Evolutionary conservation across 2,888 invertebrate species (phyloP).

Genomic region (Microplitis deprimator): DNA sequence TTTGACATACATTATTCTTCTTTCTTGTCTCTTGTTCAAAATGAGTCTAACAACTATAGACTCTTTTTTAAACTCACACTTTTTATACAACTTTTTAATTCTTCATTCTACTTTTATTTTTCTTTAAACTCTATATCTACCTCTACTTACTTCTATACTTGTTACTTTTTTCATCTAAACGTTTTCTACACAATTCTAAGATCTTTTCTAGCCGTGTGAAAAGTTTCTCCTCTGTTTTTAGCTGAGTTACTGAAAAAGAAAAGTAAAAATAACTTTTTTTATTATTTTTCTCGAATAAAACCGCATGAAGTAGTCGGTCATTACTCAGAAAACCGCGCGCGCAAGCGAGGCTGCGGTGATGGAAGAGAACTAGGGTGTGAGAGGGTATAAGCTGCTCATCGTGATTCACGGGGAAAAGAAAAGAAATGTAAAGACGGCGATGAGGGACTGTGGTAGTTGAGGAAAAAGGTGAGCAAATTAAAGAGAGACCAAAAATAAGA

Average conservation of each 20-base stretch:
- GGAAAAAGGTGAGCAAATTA: conserved; percentile 26
- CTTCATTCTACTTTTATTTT: conserved; percentile 32
- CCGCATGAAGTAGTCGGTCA: conserved; percentile 49
- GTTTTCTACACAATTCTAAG: conserved; percentile 35
- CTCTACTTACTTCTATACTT: conserved; percentile 4
- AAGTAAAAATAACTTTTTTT: conserved; percentile 32
- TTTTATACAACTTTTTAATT: conserved; percentile 38
- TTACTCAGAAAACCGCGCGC: conserved; percentile 50
- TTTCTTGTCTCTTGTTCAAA: conserved; percentile 36
- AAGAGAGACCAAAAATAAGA: conserved; percentile 16
- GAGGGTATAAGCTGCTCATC: conserved; percentile 32
- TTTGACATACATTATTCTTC: conserved; percentile 45
- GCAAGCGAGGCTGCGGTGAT: conserved; percentile 16
- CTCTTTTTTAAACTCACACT: conserved; percentile 18
- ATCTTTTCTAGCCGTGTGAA: conserved; percentile 36
- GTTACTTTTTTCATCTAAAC: conserved; percentile 30
- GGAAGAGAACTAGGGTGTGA: conserved; percentile 14
- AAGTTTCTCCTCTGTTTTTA: conserved; percentile 47
- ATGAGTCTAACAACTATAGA: conserved; percentile 25
- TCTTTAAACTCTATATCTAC: conserved; percentile 35
- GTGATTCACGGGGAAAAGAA: conserved; percentile 39
- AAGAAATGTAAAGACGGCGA: conserved; percentile 31
- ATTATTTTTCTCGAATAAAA: conserved; percentile 32
- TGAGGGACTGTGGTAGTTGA: conserved; percentile 24
- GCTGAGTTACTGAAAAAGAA: conserved; percentile 37